A percentile compares a stretch with the other conserved stretches of the same genome.
Evolutionary conservation across 2,113 vertebrate genomes (phyloP).

Genomic region (Ctenomys sociabilis): DNA sequence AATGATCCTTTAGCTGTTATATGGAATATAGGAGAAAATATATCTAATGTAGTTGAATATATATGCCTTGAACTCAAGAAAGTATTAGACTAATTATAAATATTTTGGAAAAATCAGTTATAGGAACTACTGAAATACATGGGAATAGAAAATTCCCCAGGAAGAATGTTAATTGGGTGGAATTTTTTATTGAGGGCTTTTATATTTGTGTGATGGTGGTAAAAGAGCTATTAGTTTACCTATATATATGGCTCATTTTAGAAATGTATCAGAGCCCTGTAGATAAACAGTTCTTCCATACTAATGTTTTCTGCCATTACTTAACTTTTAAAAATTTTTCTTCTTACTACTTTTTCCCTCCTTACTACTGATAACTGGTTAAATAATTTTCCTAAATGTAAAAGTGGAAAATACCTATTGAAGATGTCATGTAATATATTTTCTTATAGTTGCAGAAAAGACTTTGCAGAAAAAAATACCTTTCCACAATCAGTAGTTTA

Average conservation of each 20-base stretch:
- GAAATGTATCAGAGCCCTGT: neutral
- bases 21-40: neutral
- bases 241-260: neutral
- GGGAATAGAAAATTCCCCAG: neutral
- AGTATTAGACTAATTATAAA: neutral
- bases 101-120: neutral
- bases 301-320: neutral
- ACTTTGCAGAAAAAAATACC: neutral
- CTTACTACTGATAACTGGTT: neutral
- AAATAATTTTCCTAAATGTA: conserved; percentile 33
- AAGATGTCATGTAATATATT: neutral
- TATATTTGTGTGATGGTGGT: neutral
- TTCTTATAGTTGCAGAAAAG: neutral
- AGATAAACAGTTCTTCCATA: neutral
- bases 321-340: neutral
- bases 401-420: neutral
- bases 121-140: neutral
- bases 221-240: neutral
- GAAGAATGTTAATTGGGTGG: neutral
- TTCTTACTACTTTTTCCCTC: no score
- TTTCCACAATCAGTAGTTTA: neutral
- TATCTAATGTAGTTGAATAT: neutral
- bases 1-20: neutral
- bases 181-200: neutral
- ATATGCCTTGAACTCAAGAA: neutral